Evolutionary conservation across 2,888 invertebrate species (phyloP).

Genomic region (Uloborus plumipes): DNA sequence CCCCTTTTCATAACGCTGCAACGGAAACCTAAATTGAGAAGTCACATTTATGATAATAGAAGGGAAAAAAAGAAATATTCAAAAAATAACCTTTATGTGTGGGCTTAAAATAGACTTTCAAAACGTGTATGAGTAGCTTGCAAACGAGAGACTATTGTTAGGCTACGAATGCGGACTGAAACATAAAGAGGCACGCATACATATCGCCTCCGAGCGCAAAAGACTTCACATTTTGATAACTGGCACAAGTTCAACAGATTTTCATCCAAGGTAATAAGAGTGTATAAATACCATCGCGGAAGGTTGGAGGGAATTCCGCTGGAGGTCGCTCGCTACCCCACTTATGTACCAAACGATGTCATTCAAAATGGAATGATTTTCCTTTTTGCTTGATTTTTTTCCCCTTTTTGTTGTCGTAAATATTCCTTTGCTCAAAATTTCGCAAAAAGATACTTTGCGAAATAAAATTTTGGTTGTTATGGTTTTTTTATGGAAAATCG

Average conservation of each 20-base stretch:
- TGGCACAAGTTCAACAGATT: conserved; percentile 56
- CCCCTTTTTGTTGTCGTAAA: background rate
- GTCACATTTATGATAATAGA: no score
- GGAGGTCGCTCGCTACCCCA: conserved; percentile 1
- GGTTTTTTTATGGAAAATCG: conserved; percentile 24
- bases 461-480: conserved; percentile 1
- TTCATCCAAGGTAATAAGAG: conserved; percentile 40
- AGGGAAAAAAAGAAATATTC: no score
- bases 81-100: no score
- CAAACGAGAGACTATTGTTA: conserved; percentile 5
- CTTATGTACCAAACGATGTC: conserved; percentile 30
- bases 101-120: no score
- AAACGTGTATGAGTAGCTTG: background rate
- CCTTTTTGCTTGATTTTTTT: conserved; percentile 18
- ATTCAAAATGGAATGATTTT: conserved; percentile 26
- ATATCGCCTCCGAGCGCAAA: conserved; percentile 9
- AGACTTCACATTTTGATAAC: conserved; percentile 49
- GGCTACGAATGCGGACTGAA: conserved; percentile 17
- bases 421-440: no score
- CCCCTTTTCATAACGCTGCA: no score
- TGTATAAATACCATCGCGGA: conserved; percentile 40
- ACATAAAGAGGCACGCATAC: background rate
- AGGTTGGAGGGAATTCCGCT: conserved; percentile 7
- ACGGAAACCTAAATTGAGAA: no score
- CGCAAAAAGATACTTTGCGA: background rate